Percentiles rank a stretch among this genome's conserved stretches.
phyloP scores from a whole-genome alignment of 2,888 invertebrate species.

The Nomada ferruginata region DNA sequence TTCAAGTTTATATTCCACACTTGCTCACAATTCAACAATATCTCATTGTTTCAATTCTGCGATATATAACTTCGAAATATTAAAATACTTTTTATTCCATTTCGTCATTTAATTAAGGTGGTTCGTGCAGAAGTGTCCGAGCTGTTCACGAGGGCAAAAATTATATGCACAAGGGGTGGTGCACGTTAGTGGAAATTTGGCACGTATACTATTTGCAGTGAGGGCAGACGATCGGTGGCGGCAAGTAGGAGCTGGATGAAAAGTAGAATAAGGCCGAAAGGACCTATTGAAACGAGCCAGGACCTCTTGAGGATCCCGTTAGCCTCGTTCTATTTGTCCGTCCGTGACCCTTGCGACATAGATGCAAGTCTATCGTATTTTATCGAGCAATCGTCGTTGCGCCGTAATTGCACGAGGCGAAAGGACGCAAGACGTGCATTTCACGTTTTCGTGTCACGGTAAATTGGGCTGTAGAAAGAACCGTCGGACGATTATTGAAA shows the following conservation, averaged over 20 bases:
- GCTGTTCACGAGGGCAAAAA: constrained; percentile 12
- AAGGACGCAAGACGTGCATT: constrained; percentile 13
- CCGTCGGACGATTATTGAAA: constrained; percentile 23
- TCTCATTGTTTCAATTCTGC: background rate
- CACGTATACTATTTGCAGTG: constrained; percentile 32
- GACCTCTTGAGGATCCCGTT: constrained; percentile 65
- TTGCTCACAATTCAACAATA: background rate
- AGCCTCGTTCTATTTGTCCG: constrained; percentile 62
- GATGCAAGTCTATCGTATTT: constrained; percentile 57
- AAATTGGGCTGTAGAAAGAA: constrained; percentile 34
- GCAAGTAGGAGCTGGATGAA: constrained; percentile 25
- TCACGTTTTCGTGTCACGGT: constrained; percentile 37
- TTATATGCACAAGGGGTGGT: background rate
- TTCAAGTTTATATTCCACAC: background rate
- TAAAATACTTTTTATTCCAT: no score
- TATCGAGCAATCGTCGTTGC: constrained; percentile 63
- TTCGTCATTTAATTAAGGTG: no score
- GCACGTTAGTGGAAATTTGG: constrained; percentile 20
- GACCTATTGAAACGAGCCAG: constrained; percentile 59
- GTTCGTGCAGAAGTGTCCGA: background rate
- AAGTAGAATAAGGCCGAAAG: constrained; percentile 58
- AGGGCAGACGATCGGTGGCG: constrained; percentile 22
- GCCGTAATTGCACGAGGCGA: constrained; percentile 55
- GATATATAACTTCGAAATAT: background rate
- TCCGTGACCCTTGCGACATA: constrained; percentile 58